Evolutionary conservation across 2,113 vertebrate genomes (phyloP).

Genomic region (Boulengeromyrus knoepffleri): DNA sequence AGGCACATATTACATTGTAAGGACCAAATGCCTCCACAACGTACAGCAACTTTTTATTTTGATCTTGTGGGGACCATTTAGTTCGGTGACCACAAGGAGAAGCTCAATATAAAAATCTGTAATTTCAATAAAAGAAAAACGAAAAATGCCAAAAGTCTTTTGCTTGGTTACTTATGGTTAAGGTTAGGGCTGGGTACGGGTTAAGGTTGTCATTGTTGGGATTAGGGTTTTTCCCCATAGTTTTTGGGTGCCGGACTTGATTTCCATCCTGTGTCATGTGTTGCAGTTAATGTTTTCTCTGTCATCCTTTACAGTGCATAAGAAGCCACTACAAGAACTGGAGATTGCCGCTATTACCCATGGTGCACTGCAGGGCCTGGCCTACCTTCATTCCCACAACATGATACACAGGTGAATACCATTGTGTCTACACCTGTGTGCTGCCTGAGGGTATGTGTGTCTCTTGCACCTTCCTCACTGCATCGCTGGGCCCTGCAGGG

Average conservation of each 20-base stretch:
- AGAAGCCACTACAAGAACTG: conserved; percentile 97
- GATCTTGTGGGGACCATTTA: not conserved
- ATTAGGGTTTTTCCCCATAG: not conserved
- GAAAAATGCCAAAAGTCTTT: not conserved
- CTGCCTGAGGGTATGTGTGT: not conserved
- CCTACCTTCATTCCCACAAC: conserved; percentile 98
- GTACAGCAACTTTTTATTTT: not conserved
- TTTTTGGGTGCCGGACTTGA: not conserved
- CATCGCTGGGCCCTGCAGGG: not conserved
- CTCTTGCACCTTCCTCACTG: not conserved
- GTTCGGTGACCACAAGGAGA: not conserved
- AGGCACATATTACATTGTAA: not conserved
- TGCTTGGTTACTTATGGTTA: not conserved
- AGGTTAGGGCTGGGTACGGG: not conserved
- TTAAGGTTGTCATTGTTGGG: not conserved
- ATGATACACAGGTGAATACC: conserved; percentile 89
- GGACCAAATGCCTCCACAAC: not conserved
- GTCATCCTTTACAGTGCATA: conserved; percentile 75
- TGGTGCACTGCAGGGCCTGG: conserved; percentile 94
- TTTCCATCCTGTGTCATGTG: not conserved
- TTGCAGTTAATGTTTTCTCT: conserved; percentile 12
- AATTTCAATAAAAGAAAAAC: not conserved
- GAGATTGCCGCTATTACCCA: conserved; percentile 99
- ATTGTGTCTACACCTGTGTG: conserved; percentile 39
- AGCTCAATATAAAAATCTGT: not conserved